These are phyloP conservation scores for Protobothrops mucrosquamatus DNA, from an alignment of 2,113 vertebrate species.

Conservation along the genomic window DNA sequence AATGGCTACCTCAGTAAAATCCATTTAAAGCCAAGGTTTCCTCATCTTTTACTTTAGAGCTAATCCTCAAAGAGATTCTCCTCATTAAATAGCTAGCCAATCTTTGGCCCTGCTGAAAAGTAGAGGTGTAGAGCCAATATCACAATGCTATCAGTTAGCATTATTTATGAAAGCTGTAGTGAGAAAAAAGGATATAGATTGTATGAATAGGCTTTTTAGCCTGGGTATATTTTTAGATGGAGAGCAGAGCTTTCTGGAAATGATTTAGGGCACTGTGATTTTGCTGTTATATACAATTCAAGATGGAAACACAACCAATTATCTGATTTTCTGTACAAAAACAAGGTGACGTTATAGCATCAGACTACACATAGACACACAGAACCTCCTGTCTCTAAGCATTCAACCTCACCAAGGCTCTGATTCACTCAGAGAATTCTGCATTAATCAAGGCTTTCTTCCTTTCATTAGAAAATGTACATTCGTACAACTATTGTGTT, in stretches of 20 bases:
- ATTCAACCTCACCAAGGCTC: not conserved
- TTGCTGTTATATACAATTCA: conserved; percentile 43
- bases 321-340: conserved; percentile 42
- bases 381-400: not conserved
- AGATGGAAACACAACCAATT: conserved; percentile 38
- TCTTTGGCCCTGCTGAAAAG: conserved; percentile 44
- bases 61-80: conserved; percentile 40
- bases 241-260: conserved; percentile 15
- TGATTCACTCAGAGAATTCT: not conserved
- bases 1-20: conserved; percentile 44
- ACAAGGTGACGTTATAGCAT: conserved; percentile 34
- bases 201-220: conserved; percentile 38
- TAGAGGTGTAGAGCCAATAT: conserved; percentile 9
- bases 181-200: conserved; percentile 28
- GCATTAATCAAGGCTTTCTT: not conserved
- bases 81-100: conserved; percentile 32
- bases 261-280: conserved; percentile 41
- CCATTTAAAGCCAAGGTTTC: conserved; percentile 29
- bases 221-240: conserved; percentile 31
- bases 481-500: not conserved
- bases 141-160: conserved; percentile 25
- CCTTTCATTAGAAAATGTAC: not conserved
- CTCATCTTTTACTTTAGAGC: conserved; percentile 38
- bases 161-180: conserved; percentile 36
- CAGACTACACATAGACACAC: conserved; percentile 14